phyloP scores from a whole-genome alignment of 2,797 vertebrate species.

The Leptatherina wallacei region DNA sequence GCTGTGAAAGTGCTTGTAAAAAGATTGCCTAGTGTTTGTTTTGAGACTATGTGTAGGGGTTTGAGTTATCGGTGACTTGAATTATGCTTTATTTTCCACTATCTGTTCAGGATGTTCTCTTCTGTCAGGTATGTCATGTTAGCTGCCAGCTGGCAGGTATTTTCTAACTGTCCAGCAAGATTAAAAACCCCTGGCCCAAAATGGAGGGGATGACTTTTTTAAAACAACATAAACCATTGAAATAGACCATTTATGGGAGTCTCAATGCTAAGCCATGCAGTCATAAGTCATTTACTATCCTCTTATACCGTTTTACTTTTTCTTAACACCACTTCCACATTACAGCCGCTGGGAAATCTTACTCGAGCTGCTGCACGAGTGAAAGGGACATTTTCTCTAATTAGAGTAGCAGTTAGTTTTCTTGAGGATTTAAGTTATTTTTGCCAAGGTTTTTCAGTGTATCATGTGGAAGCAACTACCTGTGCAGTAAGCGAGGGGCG shows the following conservation, averaged over 20 bases:
- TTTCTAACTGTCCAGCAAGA: slow-evolving; percentile 23
- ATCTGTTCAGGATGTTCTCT: slow-evolving; percentile 26
- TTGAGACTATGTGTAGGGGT: not conserved
- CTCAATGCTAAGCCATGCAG: slow-evolving; percentile 16
- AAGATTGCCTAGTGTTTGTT: slow-evolving; percentile 5
- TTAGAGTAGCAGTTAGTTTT: slow-evolving; percentile 26
- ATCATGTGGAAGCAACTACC: slow-evolving; percentile 18
- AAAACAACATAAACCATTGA: slow-evolving; percentile 26
- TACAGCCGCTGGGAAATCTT: slow-evolving; percentile 38
- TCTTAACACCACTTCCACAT: not conserved
- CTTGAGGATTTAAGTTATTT: slow-evolving; percentile 24
- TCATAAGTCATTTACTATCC: slow-evolving; percentile 24
- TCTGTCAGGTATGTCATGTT: slow-evolving; percentile 22
- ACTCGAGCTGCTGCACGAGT: slow-evolving; percentile 19
- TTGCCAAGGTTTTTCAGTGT: slow-evolving; percentile 10
- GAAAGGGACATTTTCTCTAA: slow-evolving; percentile 2
- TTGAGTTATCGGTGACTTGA: slow-evolving; percentile 17
- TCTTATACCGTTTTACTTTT: slow-evolving; percentile 12
- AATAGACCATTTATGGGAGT: slow-evolving; percentile 19
- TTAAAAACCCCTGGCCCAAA: slow-evolving; percentile 28
- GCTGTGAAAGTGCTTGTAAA: not conserved
- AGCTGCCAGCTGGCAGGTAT: slow-evolving; percentile 21
- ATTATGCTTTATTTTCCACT: slow-evolving; percentile 47
- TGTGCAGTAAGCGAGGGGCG: not conserved
- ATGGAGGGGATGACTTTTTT: slow-evolving; percentile 13